phyloP scores from a whole-genome alignment of 2,888 invertebrate species.

The Sepioteuthis lessoniana region DNA sequence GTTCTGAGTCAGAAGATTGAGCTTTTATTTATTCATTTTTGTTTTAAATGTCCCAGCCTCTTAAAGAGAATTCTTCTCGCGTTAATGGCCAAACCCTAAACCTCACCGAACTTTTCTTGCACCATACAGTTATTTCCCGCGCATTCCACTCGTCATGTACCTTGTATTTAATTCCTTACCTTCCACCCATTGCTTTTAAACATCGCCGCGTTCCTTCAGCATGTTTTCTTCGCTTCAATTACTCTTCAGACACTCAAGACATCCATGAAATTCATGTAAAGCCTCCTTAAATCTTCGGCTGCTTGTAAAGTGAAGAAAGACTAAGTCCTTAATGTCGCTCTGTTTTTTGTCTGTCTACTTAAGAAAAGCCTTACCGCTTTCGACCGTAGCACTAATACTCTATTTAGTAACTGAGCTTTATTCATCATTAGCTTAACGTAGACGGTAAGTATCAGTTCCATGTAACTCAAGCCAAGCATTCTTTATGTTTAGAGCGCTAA shows the following conservation, averaged over 20 bases:
- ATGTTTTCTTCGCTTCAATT: neutral
- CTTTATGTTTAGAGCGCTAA: neutral
- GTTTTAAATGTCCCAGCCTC: neutral
- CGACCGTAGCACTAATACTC: neutral
- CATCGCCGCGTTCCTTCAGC: neutral
- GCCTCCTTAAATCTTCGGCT: neutral
- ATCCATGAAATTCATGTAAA: neutral
- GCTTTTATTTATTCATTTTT: too few relatives aligned
- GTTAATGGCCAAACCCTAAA: neutral
- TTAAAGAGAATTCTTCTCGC: neutral
- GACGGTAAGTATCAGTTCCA: neutral
- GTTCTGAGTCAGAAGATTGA: too few relatives aligned
- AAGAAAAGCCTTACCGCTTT: neutral
- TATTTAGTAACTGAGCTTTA: neutral
- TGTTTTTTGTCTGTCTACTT: neutral
- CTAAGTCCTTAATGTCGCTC: neutral
- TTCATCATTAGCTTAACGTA: neutral
- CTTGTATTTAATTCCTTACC: neutral
- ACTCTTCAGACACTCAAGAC: neutral
- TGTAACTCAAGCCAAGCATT: neutral
- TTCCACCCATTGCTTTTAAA: neutral
- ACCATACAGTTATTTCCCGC: neutral
- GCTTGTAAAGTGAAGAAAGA: constrained; percentile 6
- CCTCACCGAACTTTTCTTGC: neutral
- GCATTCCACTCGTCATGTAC: neutral